Conservation (phyloP, 2,888 invertebrate species). For the Parnassius apollo region DNA sequence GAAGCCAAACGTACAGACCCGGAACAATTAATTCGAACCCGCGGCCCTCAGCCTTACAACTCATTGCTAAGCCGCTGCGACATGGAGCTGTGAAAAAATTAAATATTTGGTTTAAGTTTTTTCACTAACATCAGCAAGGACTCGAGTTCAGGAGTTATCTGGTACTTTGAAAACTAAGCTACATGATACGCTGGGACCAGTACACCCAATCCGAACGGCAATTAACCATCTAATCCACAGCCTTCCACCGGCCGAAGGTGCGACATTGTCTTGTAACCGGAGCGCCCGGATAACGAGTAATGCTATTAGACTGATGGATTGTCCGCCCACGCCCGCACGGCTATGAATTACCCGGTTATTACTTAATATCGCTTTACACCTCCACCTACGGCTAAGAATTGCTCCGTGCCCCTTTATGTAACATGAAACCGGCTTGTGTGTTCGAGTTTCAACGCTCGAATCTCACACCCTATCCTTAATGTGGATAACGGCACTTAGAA, state of each 20-base stretch:
- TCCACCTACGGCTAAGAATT: not conserved
- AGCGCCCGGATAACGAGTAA: conserved; percentile 2
- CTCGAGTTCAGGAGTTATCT: no score
- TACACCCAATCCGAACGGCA: not conserved
- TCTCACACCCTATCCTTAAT: no score
- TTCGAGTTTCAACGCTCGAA: not conserved
- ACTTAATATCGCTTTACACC: conserved; percentile 10
- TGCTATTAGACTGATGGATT: conserved; percentile 7
- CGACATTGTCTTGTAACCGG: not conserved
- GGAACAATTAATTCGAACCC: no score
- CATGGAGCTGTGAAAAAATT: no score
- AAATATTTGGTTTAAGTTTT: no score
- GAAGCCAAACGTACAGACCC: no score
- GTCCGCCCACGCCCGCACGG: not conserved
- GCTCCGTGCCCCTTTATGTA: not conserved
- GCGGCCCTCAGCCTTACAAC: no score
- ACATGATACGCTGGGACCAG: no score
- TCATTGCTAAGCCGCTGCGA: no score
- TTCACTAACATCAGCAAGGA: no score
- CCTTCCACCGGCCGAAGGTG: not conserved
- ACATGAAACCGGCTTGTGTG: not conserved
- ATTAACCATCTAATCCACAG: conserved; percentile 1
- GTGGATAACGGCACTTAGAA: no score
- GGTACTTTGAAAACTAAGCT: no score
- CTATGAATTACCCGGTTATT: conserved; percentile 1